Conservation (phyloP, 2,797 vertebrate genomes). For the Xenopus petersii region DNA sequence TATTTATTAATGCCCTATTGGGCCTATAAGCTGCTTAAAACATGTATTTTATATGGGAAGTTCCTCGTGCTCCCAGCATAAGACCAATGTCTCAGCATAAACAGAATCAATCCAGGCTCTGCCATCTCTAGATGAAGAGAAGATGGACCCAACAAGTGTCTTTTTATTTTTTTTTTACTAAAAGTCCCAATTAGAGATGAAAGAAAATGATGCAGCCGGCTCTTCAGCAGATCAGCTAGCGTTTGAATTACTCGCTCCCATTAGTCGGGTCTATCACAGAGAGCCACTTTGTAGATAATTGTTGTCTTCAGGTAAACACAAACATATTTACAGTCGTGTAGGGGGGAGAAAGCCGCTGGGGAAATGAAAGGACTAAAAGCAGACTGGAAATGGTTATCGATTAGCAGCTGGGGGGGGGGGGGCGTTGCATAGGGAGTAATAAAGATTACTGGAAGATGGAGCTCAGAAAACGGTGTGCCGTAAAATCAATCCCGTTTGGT, state of each 20-base stretch:
- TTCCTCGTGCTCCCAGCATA: no score
- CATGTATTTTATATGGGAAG: no score
- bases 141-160: not conserved
- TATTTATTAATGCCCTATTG: no score
- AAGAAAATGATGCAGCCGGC: not conserved
- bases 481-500: no score
- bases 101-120: no score
- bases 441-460: no score
- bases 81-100: no score
- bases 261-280: slow-evolving; percentile 1
- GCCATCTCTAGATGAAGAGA: no score
- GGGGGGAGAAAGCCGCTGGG: not conserved
- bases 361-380: not conserved
- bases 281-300: slow-evolving; percentile 22
- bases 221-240: not conserved
- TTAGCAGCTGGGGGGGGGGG: not conserved
- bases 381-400: not conserved
- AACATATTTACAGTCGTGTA: slow-evolving; percentile 9
- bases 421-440: no score
- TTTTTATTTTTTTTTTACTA: slow-evolving; percentile 9
- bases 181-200: slow-evolving; percentile 17
- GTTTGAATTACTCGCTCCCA: not conserved
- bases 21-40: no score
- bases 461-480: no score
- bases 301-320: slow-evolving; percentile 13